Evolutionary conservation across 2,888 invertebrate species (phyloP), one percentile per base, ranked within the genome.

Genomic region (Drosophila koepferae): DNA sequence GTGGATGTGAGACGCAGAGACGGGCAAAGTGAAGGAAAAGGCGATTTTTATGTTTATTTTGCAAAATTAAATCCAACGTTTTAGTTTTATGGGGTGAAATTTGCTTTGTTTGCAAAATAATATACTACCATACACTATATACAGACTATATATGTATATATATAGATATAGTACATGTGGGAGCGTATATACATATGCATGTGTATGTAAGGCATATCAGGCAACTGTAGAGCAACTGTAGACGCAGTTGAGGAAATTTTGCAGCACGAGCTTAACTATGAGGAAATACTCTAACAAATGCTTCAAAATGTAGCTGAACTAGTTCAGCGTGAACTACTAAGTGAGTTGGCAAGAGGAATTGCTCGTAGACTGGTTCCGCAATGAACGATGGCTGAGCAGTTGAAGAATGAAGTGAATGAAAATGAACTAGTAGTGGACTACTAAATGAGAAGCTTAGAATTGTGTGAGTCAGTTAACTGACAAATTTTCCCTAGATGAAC

Each of bases 31-130:
- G 31, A 41, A 41, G 71, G 63, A 62, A 63, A 70, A 68, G 75
- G 70, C 74, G 65, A 71, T 86, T 80, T 87, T 86, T 89, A 72
- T 86, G 85, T 86, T 89, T 86, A 87, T 87, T 86, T 89, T 86
- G 89, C 89, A 86, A 89, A 89, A 86, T 86, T 80, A 86, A 86
- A 86, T 89, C 89, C 85, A 77, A 81, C 85, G 87, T 87, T 89
- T 86, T 86, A 89, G 85, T 86, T 86, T 84, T 86, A 86, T 89
- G 75, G 71, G 81, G 65, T 80, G 72, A 89, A 89, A 86, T 80
- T 89, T 89, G 85, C 85, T 87, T 89, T 89, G 87, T 85, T 89
- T 87, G 85, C 85, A 70, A 64, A 84, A 87, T 72, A 74, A 58
- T 76, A 67, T 49, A 72, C 46, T 60, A 48, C 66, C 28, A 55